phyloP scores from a whole-genome alignment of 2,888 invertebrate genomes.

The Drosophila mulleri region DNA sequence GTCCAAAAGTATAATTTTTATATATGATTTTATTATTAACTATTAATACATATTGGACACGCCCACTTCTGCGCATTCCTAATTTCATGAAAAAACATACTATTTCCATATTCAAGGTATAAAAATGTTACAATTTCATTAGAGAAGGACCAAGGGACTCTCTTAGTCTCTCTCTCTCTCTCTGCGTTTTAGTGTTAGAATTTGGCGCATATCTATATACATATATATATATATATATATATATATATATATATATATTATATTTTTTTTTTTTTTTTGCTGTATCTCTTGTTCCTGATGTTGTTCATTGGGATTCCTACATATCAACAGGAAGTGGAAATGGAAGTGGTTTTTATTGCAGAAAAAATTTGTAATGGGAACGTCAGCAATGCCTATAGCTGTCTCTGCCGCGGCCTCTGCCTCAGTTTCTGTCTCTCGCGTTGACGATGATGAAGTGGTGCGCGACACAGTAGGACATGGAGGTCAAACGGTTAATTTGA shows the following conservation, averaged over 20 bases:
- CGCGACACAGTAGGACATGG: conserved; percentile 47
- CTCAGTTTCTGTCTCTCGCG: too few species aligned
- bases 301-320: conserved; percentile 44
- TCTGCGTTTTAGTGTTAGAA: conserved; percentile 62
- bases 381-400: conserved; percentile 14
- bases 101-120: too few species aligned
- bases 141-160: too few species aligned
- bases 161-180: background rate
- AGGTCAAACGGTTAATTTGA: conserved; percentile 1
- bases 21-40: background rate
- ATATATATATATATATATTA: too few species aligned
- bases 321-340: conserved; percentile 63
- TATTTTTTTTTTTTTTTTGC: background rate
- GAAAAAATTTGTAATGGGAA: conserved; percentile 48
- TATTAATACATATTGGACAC: background rate
- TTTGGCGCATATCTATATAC: too few species aligned
- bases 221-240: background rate
- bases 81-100: too few species aligned
- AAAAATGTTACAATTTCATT: too few species aligned
- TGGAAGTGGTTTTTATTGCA: conserved; percentile 71
- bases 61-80: too few species aligned
- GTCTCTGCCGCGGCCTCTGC: background rate
- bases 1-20: too few species aligned
- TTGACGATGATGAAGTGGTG: conserved; percentile 46
- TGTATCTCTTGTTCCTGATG: conserved; percentile 18